A percentile compares a stretch with the other conserved stretches of the same genome.
Conservation (phyloP, 1,140 invertebrate species). For the Carcinoscorpius rotundicauda region DNA sequence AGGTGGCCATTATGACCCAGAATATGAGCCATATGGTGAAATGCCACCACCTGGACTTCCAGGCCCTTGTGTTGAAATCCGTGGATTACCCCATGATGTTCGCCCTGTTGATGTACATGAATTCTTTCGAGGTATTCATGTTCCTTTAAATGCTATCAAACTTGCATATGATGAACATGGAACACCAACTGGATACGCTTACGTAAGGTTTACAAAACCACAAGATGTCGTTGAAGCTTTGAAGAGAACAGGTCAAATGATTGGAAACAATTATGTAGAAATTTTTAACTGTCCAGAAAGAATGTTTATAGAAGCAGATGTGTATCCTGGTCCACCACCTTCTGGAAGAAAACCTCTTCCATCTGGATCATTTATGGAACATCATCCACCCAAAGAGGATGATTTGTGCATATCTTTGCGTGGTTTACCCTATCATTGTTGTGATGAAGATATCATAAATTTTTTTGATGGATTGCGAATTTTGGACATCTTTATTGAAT, state of each 20-base stretch:
- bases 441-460: conserved; percentile 61
- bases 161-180: conserved; percentile 67
- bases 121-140: conserved; percentile 62
- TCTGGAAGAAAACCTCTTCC: neutral
- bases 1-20: no score
- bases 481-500: conserved; percentile 49
- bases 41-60: neutral
- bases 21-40: no score
- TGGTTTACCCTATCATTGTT: conserved; percentile 57
- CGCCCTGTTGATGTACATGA: conserved; percentile 56
- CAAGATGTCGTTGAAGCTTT: conserved; percentile 54
- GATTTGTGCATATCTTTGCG: conserved; percentile 41
- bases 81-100: conserved; percentile 39
- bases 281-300: conserved; percentile 19
- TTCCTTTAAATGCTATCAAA: conserved; percentile 70
- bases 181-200: conserved; percentile 52
- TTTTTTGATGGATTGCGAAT: conserved; percentile 58
- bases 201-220: conserved; percentile 55
- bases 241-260: conserved; percentile 35
- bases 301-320: conserved; percentile 11
- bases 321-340: conserved; percentile 2
- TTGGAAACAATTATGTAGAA: conserved; percentile 27
- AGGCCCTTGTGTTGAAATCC: conserved; percentile 44
- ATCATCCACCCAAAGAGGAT: conserved; percentile 7
- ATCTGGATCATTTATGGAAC: neutral